Base-by-base conservation (phyloP, 1,140 invertebrate genomes). In the Nephila pilipes region DNA sequence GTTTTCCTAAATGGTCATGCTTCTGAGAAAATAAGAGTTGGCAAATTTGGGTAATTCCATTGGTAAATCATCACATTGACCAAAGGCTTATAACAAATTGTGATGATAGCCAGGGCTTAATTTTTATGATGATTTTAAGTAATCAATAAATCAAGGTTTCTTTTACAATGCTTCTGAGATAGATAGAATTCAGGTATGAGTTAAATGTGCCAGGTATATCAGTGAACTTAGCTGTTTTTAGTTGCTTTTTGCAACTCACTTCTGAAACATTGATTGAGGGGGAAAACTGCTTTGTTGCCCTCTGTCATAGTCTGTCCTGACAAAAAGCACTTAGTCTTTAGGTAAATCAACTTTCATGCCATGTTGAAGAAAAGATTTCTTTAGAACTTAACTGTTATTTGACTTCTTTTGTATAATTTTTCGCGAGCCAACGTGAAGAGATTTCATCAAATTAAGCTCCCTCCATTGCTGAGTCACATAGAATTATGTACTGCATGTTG, bases 381-480 rank as follows among this genome's bases (percentile, higher is more conserved):
- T 46, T 83, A 22, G 32, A 55, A n/a, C 46, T 55, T 18, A 80
- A 80, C 36, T 80, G 32, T 80, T 80, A 46, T 38, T 38, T 83
- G 80, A 83, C n/a, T 46, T 46, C 46, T 46, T 55, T 83, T 57
- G 81, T 83, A 83, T 83, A 22, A 83, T 87, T 87, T 54, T 87
- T 87, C 16, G 25, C 60, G 57, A 81, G 38, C 80, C 38, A 81
- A 89, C 22, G 4, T 89, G 46, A 90, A 38, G 57, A 92, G 36
- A 79, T 38, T 91, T 91, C 79, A 79, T 83, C 89, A 63, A 83
- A 55, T 92, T 92, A 69, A 25, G 91, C 83, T 92, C 91, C 91
- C 91, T 92, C 91, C 91, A 92, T 87, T 87, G 91, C 80, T 65
- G 85, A 79, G 91, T 92, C 91, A 92, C 85, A 92, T 92, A 85